Percentiles rank a stretch among this genome's conserved stretches.
phyloP scores from a whole-genome alignment of 2,888 invertebrate genomes.

The Colostygia pectinataria region DNA sequence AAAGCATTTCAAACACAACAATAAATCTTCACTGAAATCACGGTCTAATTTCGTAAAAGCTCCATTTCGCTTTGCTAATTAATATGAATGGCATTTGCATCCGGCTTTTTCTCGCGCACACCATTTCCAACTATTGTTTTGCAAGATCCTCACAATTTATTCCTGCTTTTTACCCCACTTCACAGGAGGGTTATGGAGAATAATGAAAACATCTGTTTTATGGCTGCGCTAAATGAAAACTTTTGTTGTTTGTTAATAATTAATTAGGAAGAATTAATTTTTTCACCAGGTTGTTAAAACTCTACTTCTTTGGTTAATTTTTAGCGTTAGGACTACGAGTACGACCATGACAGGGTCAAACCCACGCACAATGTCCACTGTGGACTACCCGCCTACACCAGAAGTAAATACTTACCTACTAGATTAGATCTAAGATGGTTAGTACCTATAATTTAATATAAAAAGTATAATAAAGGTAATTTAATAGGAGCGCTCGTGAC shows the following conservation, averaged over 20 bases:
- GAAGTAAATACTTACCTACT: no score
- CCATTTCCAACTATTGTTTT: constrained; percentile 83
- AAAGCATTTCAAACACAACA: constrained; percentile 81
- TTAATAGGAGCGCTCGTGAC: no score
- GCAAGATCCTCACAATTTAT: constrained; percentile 82
- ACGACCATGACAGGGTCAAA: no score
- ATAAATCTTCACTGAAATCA: constrained; percentile 82
- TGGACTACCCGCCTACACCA: no score
- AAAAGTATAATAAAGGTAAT: no score
- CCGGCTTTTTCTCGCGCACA: constrained; percentile 82
- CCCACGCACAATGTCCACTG: no score
- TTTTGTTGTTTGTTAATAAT: constrained; percentile 50
- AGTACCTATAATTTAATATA: no score
- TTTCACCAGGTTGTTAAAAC: background rate
- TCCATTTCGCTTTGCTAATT: constrained; percentile 83
- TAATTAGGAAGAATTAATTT: constrained; percentile 22
- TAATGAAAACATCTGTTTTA: constrained; percentile 67
- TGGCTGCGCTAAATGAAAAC: constrained; percentile 60
- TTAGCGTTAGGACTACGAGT: no score
- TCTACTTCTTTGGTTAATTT: no score
- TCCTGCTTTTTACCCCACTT: constrained; percentile 74
- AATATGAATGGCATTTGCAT: constrained; percentile 83
- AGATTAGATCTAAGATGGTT: no score
- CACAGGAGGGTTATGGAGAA: constrained; percentile 68
- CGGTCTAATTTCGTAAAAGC: constrained; percentile 83